Evolutionary conservation across 2,797 vertebrate species (phyloP), one percentile per base, ranked within the genome.

Genomic region (Salarias fasciatus): DNA sequence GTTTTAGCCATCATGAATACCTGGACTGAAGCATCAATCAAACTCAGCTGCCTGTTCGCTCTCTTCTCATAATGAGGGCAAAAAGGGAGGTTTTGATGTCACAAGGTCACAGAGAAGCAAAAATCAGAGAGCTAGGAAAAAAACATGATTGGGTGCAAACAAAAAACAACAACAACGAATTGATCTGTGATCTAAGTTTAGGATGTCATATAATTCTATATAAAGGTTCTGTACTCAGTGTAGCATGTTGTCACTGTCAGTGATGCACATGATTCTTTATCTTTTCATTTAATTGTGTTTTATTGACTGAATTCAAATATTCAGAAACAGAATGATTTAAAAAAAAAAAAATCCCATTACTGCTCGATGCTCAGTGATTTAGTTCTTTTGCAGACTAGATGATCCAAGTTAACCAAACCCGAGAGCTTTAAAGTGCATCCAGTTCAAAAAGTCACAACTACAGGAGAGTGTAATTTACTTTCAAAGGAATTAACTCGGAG

Each of bases 391-490:
- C 9, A 35, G 33, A 4, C 6, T 9, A 35, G 35, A 35, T 6
- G 9, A 9, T 35, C 33, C 1, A 9, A 35, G 6, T 35, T n/a
- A n/a, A 6, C 52, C 30, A 48, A 6, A 49, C 15, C 35, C 37
- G 3, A 49, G 9, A 35, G 18, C 14, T 54, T 35, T 28, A 38
- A 14, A 6, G 24, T 3, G 9, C 8, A 49, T 29, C 12, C 9
- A 42, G 18, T 53, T 44, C 52, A 14, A 46, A 10, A 37, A 60
- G 43, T n/a, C 29, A 33, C 4, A 58, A n/a, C 35, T 43, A 42
- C 31, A 71, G 10, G 53, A 46, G 41, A 35, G 24, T 52, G 28
- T 29, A 28, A 62, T 29, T 8, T 50, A 55, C 50, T 65, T 41
- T 24, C 7, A 24, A 31, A 35, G 28, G 53, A 52, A 53, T 53